Evolutionary conservation across 2,797 vertebrate species (phyloP).

Genomic region (Rhinophrynus dorsalis): DNA sequence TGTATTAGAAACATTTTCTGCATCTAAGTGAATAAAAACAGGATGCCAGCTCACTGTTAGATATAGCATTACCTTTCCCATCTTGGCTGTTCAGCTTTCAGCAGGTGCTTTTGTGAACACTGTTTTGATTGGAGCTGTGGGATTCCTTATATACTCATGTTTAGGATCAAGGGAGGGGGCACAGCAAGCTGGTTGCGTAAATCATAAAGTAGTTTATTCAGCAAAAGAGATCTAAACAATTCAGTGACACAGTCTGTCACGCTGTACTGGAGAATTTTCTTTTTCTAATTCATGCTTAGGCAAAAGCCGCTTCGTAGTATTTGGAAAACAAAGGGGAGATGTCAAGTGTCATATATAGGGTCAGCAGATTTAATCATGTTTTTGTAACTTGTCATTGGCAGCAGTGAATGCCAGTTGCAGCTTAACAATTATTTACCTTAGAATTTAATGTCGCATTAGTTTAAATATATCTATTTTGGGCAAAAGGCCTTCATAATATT

Average conservation of each 20-base stretch:
- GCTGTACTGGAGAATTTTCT: slow-evolving; percentile 49
- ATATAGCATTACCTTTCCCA: slow-evolving; percentile 39
- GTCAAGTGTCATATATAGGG: slow-evolving; percentile 39
- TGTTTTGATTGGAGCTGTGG: slow-evolving; percentile 1
- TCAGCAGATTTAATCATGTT: slow-evolving; percentile 41
- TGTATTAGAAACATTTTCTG: no score
- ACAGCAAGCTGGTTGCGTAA: slow-evolving; percentile 26
- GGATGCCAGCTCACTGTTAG: no score
- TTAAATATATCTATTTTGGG: neutral
- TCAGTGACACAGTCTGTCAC: slow-evolving; percentile 36
- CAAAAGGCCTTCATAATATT: slow-evolving; percentile 18
- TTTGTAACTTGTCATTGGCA: slow-evolving; percentile 18
- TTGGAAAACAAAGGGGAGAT: slow-evolving; percentile 37
- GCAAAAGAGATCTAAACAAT: slow-evolving; percentile 45
- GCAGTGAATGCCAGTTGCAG: slow-evolving; percentile 9
- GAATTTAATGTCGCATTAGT: neutral
- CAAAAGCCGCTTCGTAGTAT: slow-evolving; percentile 42
- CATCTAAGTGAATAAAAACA: no score
- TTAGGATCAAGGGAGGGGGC: slow-evolving; percentile 16
- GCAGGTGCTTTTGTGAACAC: neutral
- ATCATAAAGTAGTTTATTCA: slow-evolving; percentile 37
- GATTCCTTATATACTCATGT: slow-evolving; percentile 32
- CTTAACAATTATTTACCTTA: neutral
- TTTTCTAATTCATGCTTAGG: slow-evolving; percentile 38
- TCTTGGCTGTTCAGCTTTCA: slow-evolving; percentile 20